Base-by-base conservation (phyloP, 2,113 vertebrate species). In the Psephotus haematonotus region DNA sequence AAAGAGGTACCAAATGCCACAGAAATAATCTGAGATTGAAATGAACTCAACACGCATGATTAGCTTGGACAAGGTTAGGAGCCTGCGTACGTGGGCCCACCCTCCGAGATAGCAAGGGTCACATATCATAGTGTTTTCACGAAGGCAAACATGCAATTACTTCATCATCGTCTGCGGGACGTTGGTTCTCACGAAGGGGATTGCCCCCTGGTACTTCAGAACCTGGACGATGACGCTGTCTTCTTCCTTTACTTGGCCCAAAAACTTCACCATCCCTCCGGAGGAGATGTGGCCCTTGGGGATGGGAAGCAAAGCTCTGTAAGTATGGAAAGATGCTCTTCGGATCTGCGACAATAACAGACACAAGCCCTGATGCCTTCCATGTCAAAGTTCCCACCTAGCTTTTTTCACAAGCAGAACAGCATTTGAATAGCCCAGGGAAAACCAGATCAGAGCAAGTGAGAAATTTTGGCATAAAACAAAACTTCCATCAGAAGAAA, bases 111-210 rank as follows among this genome's bases (percentile, higher is more conserved):
- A 50, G 52, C 22, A 25, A 59, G 60, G 59, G 31, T 41, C 24
- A 29, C 1, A 4, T 13, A 43, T 59, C 31, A 23, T 2, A 27
- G 31, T 2, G 3, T 37, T 81, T 71, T 62, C 55, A 67, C 6
- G 13, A 55, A 71, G 64, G 29, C 1, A 6, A 64, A 50, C 16
- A 11, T 0, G 1, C 2, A 7, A 84, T 98, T 97, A 99, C 99
- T 95, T 99, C 43, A 99, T 89, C 87, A 99, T 97, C 12, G 96
- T 97, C 96, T 99, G 99, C 0, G 98, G 98, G 28, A 99, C 15
- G 76, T 99, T 99, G 95, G 99, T 99, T 96, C 98, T 99, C 95
- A 99, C 98, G 14, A 99, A 99, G 24, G 99, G 99, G 88, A 99
- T 97, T 2, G 98, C 99, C 6, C 99, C 99, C 96, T 99, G 99